phyloP scores from a whole-genome alignment of 2,797 vertebrate species.

The Lithobates sylvaticus region DNA sequence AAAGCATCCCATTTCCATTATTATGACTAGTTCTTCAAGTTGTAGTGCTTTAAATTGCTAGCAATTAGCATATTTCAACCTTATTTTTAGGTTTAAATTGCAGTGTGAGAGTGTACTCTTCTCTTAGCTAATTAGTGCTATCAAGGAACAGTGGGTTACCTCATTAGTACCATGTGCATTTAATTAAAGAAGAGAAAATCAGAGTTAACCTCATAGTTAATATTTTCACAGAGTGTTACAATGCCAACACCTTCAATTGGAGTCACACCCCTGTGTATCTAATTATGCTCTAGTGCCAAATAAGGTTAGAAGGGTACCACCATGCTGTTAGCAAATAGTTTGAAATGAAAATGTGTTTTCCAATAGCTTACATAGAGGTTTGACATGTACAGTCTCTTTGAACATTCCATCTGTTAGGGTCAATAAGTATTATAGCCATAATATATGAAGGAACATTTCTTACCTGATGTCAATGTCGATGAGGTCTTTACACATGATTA shows the following conservation, averaged over 20 bases:
- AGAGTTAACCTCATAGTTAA: slow-evolving; percentile 96
- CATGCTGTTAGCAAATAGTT: slow-evolving; percentile 84
- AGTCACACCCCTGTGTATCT: slow-evolving; percentile 96
- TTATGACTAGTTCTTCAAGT: slow-evolving; percentile 87
- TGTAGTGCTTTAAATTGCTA: slow-evolving; percentile 88
- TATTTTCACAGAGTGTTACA: slow-evolving; percentile 96
- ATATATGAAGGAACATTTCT: slow-evolving; percentile 36
- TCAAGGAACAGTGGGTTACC: slow-evolving; percentile 96
- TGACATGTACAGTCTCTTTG: slow-evolving; percentile 64
- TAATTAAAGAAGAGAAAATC: slow-evolving; percentile 98
- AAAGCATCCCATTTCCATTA: slow-evolving; percentile 82
- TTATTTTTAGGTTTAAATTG: slow-evolving; percentile 95
- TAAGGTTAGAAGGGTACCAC: slow-evolving; percentile 84
- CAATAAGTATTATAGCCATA: slow-evolving; percentile 60
- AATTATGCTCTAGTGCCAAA: slow-evolving; percentile 88
- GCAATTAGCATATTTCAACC: slow-evolving; percentile 93
- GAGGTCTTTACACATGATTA: slow-evolving; percentile 40
- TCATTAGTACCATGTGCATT: slow-evolving; percentile 97
- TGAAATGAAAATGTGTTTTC: slow-evolving; percentile 74
- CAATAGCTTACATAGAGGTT: slow-evolving; percentile 70
- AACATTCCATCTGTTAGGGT: slow-evolving; percentile 59
- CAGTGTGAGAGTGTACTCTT: slow-evolving; percentile 90
- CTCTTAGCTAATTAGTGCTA: slow-evolving; percentile 96
- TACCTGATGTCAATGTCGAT: slow-evolving; percentile 24
- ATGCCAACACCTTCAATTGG: slow-evolving; percentile 95